Evolutionary conservation across 2,797 vertebrate genomes (phyloP), one percentile per base, ranked within the genome.

Genomic region (Adelosebastes latens): DNA sequence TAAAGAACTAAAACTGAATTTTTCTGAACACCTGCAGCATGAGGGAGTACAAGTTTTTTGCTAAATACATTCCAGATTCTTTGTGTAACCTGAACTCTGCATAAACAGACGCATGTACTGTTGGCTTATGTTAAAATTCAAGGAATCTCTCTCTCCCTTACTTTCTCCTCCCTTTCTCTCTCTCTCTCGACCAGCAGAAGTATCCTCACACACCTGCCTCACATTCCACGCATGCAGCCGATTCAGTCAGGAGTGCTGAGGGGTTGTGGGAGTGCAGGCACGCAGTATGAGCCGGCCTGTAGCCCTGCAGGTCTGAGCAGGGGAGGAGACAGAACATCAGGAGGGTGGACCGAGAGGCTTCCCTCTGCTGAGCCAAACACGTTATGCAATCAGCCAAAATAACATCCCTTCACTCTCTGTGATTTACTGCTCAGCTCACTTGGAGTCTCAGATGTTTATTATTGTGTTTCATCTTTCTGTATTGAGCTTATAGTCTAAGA

Each of bases 211-310:
- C 68, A 86, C 86, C 86, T 81, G 87, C 68, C 34, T 77, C 79
- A 88, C 87, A 89, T 87, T 88, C 88, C 89, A 46, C 85, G 74
- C 56, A 56, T 72, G 31, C 72, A 81, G 81, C 46, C 12, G 22
- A 22, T 59, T 67, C 81, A 52, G 49, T 81, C 18, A 27, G 39
- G 14, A 72, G 42, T 8, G 55, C 10, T 7, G 71, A n/a, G 59
- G 60, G 20, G 46, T 24, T 10, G 58, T 0, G 65, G 65, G 65
- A 8, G 31, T 7, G 20, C 16, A 49, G 32, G 55, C 18, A 52
- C 3, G 20, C 49, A 20, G 46, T 42, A 20, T 14, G 31, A 59
- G 20, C 13, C 2, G 27, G 46, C 24, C 72, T 39, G 72, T 61
- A 59, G 81, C 24, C 34, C 60, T 70, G n/a, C 39, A 42, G 74